Evolutionary conservation across 2,888 invertebrate species (phyloP), one percentile per base, ranked within the genome.

Genomic region (Drosophila differens): DNA sequence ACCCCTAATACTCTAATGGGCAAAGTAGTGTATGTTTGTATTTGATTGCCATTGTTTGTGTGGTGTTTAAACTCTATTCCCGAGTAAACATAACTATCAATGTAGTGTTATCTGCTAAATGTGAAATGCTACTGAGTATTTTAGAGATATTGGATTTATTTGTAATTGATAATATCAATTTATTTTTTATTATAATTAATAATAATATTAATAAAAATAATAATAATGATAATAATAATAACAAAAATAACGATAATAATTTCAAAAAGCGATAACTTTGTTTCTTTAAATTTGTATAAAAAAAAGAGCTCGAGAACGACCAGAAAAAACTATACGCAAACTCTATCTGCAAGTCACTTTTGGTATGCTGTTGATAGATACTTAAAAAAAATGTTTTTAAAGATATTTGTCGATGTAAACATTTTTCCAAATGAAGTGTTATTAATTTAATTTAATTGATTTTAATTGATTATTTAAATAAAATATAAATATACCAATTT

Each of bases 1-100:
- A 39, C 12, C 12, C 22, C 16, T 12, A 39, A 77, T 75, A 47
- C 77, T 14, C 71, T 75, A 16, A 3, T 4, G 19, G 39, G 2
- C 2, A 1, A 25, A 22, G 22, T 25, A 47, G 47, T 25, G 47
- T 28, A 51, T 5, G 0, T 5, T 19, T 9, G 25, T 25, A 19
- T 28, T 3, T 28, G 14, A 25, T 16, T n/a, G 10, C n/a, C n/a
- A 41, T 5, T n/a, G 10, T n/a, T 16, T 16, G 47, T 16, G 16
- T 2, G 16, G 9, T 9, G 14, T 25, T 16, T 16, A 16, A 16
- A 4, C 7, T 16, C 16, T 25, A 2, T 39, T 22, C 22, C 22
- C 14, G 22, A 44, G 12, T 6, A 22, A 22, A 14, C 6, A 14
- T 0, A 4, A 10, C 19, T 19, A 39, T 19, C 19, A 39, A 0